Conservation (phyloP, 2,888 invertebrate genomes). For the Eurytoma adleriae region DNA sequence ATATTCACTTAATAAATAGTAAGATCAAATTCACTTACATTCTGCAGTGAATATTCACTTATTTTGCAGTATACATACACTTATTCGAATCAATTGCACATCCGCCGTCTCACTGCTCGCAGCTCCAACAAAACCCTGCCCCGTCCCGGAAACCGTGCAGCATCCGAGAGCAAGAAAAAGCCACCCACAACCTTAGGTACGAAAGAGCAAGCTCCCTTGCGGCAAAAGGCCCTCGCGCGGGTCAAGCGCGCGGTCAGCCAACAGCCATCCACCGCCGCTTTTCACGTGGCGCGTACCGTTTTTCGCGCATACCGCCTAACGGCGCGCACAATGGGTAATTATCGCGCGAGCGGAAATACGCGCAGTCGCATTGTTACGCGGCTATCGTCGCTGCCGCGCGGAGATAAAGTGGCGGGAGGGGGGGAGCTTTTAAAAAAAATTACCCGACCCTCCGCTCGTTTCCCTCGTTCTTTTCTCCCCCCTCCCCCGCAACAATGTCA, state of each 20-base stretch:
- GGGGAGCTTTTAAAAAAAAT: constrained; percentile 24
- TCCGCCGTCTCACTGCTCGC: too few species aligned
- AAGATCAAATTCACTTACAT: too few species aligned
- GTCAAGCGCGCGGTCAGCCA: neutral
- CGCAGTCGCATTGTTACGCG: too few species aligned
- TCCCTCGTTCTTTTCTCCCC: neutral
- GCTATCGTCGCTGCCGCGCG: neutral
- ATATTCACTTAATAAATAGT: too few species aligned
- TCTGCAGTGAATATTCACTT: too few species aligned
- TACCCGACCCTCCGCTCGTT: too few species aligned
- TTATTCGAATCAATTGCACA: too few species aligned
- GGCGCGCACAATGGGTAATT: constrained; percentile 14
- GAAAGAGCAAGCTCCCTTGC: too few species aligned
- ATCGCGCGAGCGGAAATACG: constrained; percentile 27
- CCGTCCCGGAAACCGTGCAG: neutral
- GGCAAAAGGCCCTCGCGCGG: neutral
- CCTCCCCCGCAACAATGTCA: neutral
- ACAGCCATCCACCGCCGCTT: neutral
- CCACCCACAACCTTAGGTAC: neutral
- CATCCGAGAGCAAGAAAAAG: neutral
- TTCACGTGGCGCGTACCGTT: neutral
- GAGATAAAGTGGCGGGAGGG: neutral
- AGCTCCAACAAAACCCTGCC: too few species aligned
- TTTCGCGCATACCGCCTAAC: constrained; percentile 2
- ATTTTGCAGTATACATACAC: too few species aligned